Conservation (phyloP, 2,888 invertebrate species). For the Lathronympha strigana region DNA sequence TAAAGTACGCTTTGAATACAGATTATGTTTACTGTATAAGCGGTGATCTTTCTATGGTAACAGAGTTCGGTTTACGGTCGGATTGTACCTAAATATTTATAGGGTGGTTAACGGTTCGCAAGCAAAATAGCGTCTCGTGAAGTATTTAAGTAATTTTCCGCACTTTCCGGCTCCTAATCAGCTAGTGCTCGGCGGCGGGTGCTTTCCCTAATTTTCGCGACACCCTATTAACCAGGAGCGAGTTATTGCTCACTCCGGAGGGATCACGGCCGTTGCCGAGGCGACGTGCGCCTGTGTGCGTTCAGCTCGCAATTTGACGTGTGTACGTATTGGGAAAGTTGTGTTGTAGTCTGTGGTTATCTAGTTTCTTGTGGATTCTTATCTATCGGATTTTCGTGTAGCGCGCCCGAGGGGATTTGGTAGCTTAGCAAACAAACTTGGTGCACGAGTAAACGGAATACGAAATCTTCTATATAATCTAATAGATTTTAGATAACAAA, state of each 20-base stretch:
- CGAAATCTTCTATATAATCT: not conserved
- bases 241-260: slow-evolving; percentile 71
- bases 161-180: slow-evolving; percentile 70
- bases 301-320: slow-evolving; percentile 56
- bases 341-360: slow-evolving; percentile 64
- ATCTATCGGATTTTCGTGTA: slow-evolving; percentile 50
- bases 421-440: slow-evolving; percentile 47
- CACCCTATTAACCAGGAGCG: slow-evolving; percentile 75
- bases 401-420: slow-evolving; percentile 50
- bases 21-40: slow-evolving; percentile 69
- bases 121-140: slow-evolving; percentile 58
- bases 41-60: slow-evolving; percentile 66
- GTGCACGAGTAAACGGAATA: slow-evolving; percentile 9
- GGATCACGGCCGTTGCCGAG: slow-evolving; percentile 66
- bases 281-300: slow-evolving; percentile 64
- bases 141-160: slow-evolving; percentile 76
- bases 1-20: slow-evolving; percentile 68
- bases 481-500: not conserved
- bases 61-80: slow-evolving; percentile 60
- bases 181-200: slow-evolving; percentile 67
- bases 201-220: slow-evolving; percentile 77
- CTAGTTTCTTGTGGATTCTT: slow-evolving; percentile 69
- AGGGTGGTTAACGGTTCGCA: slow-evolving; percentile 45
- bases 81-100: slow-evolving; percentile 63
- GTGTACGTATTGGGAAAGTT: slow-evolving; percentile 61